Evolutionary conservation across 2,113 vertebrate species (phyloP), one percentile per base, ranked within the genome.

Genomic region (Kobus ellipsiprymnus): DNA sequence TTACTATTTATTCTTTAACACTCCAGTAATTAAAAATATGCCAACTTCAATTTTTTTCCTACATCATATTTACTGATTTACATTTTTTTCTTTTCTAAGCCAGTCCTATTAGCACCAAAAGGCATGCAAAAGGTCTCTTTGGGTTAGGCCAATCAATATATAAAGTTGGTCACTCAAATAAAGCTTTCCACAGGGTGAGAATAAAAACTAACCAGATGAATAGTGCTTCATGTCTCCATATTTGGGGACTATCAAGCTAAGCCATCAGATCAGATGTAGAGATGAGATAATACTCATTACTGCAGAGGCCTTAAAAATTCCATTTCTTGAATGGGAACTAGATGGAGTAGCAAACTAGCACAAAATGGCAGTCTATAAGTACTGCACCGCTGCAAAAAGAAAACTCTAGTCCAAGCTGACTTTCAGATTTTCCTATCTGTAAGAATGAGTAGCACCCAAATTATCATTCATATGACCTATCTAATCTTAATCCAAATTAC

Each of bases 141-240:
- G 90, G 62, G n/a, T 94, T 86, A 93, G 52, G n/a, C 59, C 46
- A 15, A 21, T 82, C 21, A n/a, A 82, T 52, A 52, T 82, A 25
- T 82, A 82, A 54, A 83, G 81, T 77, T 29, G 46, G n/a, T 17
- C 54, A 96, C 59, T 92, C 89, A 96, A 87, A 87, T 44, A 71
- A 85, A 91, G 44, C 36, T 91, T 92, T 96, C 50, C 46, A 74
- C 10, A 15, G 85, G 52, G 44, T 96, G 27, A 87, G 90, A 91
- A 88, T 95, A 80, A 95, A 95, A 93, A 84, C 33, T 30, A 94
- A 92, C 25, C 4, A 46, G 44, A 95, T 87, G 87, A 85, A 81
- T 36, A 88, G 85, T 10, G 62, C 13, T 81, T 82, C 59, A 52
- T 19, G 7, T 77, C 71, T 95, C 13, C 90, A 0, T 90, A 91